These are phyloP conservation scores for Campaea margaritaria DNA, from an alignment of 2,888 invertebrate species.

Conservation along the genomic window DNA sequence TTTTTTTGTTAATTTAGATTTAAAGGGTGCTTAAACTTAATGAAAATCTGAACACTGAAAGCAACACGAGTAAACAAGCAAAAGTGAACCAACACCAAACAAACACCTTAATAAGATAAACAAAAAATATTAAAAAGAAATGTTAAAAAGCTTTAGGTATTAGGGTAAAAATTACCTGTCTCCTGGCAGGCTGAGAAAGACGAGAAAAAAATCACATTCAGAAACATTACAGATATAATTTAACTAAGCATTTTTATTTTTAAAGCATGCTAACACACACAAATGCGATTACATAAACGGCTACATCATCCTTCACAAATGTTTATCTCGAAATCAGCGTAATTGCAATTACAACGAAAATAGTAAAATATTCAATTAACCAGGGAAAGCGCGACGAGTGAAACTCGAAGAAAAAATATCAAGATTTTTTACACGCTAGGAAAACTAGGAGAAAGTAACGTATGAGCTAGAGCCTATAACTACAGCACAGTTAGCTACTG, in stretches of 20 bases:
- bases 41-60: conserved; percentile 36
- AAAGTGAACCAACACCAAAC: conserved; percentile 37
- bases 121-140: conserved; percentile 41
- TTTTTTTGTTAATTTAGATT: not conserved
- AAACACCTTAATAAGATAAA: conserved; percentile 36
- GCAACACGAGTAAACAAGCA: conserved; percentile 38
- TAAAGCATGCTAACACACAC: conserved; percentile 70
- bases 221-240: conserved; percentile 81
- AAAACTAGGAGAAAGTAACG: conserved; percentile 72
- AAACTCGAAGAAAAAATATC: conserved; percentile 76
- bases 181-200: conserved; percentile 86
- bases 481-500: conserved; percentile 2
- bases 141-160: conserved; percentile 48
- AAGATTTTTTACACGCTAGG: conserved; percentile 83
- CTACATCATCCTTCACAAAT: conserved; percentile 58
- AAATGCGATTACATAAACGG: conserved; percentile 55
- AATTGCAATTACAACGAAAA: conserved; percentile 75
- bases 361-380: conserved; percentile 76
- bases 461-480: conserved; percentile 34
- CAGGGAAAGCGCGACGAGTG: conserved; percentile 78
- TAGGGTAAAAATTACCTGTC: conserved; percentile 75
- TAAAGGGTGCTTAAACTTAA: conserved; percentile 33
- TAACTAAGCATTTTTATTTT: conserved; percentile 74
- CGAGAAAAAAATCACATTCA: conserved; percentile 84
- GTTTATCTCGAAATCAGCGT: conserved; percentile 62